phyloP scores from a whole-genome alignment of 2,113 vertebrate genomes.

The Pelvicachromis taeniatus region DNA sequence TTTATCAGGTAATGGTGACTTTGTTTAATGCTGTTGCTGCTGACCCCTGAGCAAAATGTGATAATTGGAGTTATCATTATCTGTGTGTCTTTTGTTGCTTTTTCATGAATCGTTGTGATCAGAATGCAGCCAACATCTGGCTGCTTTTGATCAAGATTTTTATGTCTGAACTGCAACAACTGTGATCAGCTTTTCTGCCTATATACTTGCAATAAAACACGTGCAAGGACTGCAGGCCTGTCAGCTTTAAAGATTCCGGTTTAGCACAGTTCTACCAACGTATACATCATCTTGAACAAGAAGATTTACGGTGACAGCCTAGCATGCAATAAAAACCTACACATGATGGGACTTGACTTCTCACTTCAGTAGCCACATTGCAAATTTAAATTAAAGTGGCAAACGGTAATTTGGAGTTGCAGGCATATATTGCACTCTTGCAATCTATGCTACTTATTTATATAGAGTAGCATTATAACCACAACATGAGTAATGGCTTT shows the following conservation, averaged over 20 bases:
- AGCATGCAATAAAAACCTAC: neutral
- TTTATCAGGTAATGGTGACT: constrained; percentile 60
- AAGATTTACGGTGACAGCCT: neutral
- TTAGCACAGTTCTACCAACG: neutral
- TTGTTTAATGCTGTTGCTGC: constrained; percentile 52
- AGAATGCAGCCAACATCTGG: constrained; percentile 3
- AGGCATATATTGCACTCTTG: neutral
- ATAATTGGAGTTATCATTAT: constrained; percentile 55
- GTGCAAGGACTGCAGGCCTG: neutral
- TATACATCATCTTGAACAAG: neutral
- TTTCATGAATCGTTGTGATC: constrained; percentile 15
- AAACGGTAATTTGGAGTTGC: neutral
- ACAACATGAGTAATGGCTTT: neutral
- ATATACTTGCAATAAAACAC: neutral
- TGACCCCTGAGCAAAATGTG: constrained; percentile 52
- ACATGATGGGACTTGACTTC: neutral
- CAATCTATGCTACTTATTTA: neutral
- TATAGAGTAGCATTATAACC: neutral
- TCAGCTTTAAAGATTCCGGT: neutral
- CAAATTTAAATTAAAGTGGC: neutral
- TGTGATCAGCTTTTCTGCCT: neutral
- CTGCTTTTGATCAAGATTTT: constrained; percentile 13
- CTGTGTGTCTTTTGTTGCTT: constrained; percentile 19
- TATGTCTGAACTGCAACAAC: neutral
- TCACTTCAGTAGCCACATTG: neutral